Evolutionary conservation across 2,113 vertebrate species (phyloP).

Genomic region (Amazona guildingii): DNA sequence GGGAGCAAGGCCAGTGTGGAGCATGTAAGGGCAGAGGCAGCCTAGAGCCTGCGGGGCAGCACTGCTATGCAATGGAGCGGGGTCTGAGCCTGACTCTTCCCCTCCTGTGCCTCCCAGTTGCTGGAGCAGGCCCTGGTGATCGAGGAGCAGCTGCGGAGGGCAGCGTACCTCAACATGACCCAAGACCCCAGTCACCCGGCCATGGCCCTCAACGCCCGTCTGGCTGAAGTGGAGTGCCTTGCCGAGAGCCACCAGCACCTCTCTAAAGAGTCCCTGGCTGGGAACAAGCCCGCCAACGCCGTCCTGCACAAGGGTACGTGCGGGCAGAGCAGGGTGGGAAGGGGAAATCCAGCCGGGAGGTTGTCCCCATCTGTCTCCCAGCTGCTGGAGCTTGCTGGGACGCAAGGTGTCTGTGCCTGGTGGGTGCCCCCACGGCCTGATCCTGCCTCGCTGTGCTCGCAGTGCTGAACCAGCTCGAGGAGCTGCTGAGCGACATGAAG

Average conservation of each 20-base stretch:
- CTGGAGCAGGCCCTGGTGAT: conserved; percentile 98
- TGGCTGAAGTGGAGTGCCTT: conserved; percentile 96
- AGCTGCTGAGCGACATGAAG: conserved; percentile 98
- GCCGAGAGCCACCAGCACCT: conserved; percentile 98
- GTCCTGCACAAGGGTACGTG: conserved; percentile 94
- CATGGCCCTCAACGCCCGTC: conserved; percentile 94
- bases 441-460: not conserved
- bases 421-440: not conserved
- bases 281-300: conserved; percentile 95
- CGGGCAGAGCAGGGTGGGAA: fast-evolving
- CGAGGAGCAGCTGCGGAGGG: conserved; percentile 93
- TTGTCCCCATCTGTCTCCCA: fast-evolving
- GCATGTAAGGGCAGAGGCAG: not conserved
- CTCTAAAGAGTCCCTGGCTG: conserved; percentile 95
- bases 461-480: conserved; percentile 98
- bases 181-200: conserved; percentile 94
- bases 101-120: conserved; percentile 70
- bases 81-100: not conserved
- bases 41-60: fast-evolving
- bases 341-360: not conserved
- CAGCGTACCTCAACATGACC: conserved; percentile 97
- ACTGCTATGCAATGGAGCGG: not conserved
- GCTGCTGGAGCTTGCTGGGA: not conserved
- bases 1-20: not conserved
- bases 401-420: not conserved